Evolutionary conservation across 2,888 invertebrate genomes (phyloP), one percentile per base, ranked within the genome.

Genomic region (Eupithecia pulchellata): DNA sequence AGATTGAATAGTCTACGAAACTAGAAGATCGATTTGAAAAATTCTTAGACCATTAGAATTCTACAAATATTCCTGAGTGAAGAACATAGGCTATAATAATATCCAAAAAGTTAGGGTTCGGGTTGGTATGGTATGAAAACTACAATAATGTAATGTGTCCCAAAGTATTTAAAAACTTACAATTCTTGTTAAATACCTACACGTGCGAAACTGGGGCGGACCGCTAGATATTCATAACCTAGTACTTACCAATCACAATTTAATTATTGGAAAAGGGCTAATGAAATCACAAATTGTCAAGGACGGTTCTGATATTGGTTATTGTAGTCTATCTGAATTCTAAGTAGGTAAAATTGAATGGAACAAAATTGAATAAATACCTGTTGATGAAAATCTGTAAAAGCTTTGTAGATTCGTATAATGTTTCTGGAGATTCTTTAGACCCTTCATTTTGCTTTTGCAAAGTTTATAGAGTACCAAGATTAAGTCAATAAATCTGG

Each of bases 241-340:
- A 11, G 8, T 42, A 42, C 42, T 6, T 42, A 39, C 5, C n/a
- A n/a, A 25, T 25, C 25, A 25, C 25, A 25, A 52, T 52, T 52
- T 52, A 9, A 47, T 20, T 47, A 52, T 25, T 52, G 25, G 52
- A 20, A 47, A 47, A 13, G 25, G 25, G 52, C 52, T 52, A 52
- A 11, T 25, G 52, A 52, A 52, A 25, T 52, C 52, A 52, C 20
- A n/a, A 42, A 42, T 47, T 52, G 52, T 52, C 52, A 52, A 52
- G 52, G 4, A 52, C 11, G 52, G 11, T 25, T 52, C 20, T 13
- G 52, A 52, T 52, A 52, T 25, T 25, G 52, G 25, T 52, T 52
- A 13, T 20, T 52, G 32, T 25, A 25, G 13, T 11, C 25, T 13
- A 25, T 25, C 25, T 52, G 25, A 52, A 25, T 52, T 25, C 13